phyloP scores from a whole-genome alignment of 2,888 invertebrate genomes.

The Drosophila borborema region DNA sequence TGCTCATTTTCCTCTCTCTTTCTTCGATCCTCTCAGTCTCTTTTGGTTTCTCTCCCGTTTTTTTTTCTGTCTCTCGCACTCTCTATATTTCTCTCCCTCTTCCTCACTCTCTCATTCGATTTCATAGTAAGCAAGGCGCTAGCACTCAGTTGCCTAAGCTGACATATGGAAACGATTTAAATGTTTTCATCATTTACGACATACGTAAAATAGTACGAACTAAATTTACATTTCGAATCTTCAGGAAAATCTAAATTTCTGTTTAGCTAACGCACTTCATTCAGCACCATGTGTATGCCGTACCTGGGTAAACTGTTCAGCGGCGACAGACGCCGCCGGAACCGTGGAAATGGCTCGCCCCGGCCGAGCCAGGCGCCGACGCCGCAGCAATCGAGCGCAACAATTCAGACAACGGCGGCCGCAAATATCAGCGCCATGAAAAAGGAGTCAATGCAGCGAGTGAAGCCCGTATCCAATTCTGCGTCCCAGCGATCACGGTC shows the following conservation, averaged over 20 bases:
- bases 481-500: background rate
- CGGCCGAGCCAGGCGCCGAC: conserved; percentile 45
- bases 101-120: background rate
- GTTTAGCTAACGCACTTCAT: conserved; percentile 9
- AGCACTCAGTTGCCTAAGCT: background rate
- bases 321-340: conserved; percentile 24
- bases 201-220: background rate
- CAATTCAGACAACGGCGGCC: conserved; percentile 13
- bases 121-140: conserved; percentile 2
- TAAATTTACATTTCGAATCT: conserved; percentile 11
- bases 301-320: conserved; percentile 54
- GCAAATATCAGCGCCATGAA: background rate
- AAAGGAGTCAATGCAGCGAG: background rate
- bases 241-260: conserved; percentile 20
- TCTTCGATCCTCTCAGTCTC: background rate
- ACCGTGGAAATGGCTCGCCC: conserved; percentile 21
- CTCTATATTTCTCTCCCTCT: background rate
- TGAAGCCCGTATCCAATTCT: background rate
- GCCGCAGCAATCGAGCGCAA: conserved; percentile 45
- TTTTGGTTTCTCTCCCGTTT: background rate
- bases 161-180: background rate
- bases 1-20: background rate
- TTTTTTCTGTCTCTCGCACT: background rate
- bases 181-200: background rate
- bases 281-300: conserved; percentile 56